Base-by-base conservation (phyloP, 2,888 invertebrate genomes). In the Balanococcus diminutus region DNA sequence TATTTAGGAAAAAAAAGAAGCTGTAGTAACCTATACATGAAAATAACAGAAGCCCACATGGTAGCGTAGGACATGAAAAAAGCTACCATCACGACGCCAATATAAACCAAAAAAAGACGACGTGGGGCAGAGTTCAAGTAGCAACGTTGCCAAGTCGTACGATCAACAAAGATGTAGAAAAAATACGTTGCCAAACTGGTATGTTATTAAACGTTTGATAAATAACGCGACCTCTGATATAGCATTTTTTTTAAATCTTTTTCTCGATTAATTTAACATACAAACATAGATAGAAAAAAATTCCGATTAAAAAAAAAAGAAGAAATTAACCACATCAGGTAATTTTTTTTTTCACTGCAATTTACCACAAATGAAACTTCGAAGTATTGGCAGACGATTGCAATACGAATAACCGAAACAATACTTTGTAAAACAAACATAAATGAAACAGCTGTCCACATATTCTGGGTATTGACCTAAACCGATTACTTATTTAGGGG, bases 201-300 rank as follows among this genome's bases (percentile, higher is more conserved):
- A 75, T 75, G 75, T 75, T 75, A 75, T 75, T 75, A 75, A 75
- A 75, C 75, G 75, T 75, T 75, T 75, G 75, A 32, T 75, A 75
- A 75, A 75, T 75, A 75, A 75, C 75, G 31, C 75, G 75, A 75
- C 75, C 75, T 75, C 75, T 32, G 75, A 75, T 75, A 75, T 32
- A 32, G 32, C 75, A 75, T 75, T 75, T 72, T 51, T 67, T 67
- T 67, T 75, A n/a, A n/a, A 75, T 75, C 36, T 75, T 32, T 75
- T 75, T 32, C 32, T 32, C 36, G 32, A 75, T 75, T 75, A 75
- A 75, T 75, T 32, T 31, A 36, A 32, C 75, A 32, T 36, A 75
- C 75, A 32, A 75, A 75, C 75, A 31, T 19, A 31, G 32, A 75
- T 32, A 32, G 36, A 36, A 32, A 19, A 75, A 32, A 75, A 75